Evolutionary conservation across 2,113 vertebrate genomes (phyloP).

Genomic region (Platichthys stellatus): DNA sequence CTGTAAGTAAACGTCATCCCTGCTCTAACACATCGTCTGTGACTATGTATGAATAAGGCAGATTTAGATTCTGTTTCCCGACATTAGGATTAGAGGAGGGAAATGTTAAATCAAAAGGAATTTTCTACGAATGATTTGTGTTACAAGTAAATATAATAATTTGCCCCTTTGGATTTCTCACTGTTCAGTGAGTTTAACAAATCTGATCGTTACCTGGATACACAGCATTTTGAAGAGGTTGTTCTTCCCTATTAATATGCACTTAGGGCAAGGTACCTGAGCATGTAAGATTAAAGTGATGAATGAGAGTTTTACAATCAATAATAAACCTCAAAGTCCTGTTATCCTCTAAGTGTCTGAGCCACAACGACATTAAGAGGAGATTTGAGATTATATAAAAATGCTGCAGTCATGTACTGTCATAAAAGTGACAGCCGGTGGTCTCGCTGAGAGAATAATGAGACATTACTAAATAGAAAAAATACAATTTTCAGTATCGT

Average conservation of each 20-base stretch:
- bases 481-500: constrained; percentile 11
- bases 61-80: no score
- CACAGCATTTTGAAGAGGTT: neutral
- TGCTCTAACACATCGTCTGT: neutral
- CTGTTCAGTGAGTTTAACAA: neutral
- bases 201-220: neutral
- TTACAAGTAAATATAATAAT: neutral
- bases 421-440: constrained; percentile 5
- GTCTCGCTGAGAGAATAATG: constrained; percentile 19
- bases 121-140: no score
- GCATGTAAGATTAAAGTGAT: constrained; percentile 35
- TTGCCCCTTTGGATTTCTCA: neutral
- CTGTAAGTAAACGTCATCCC: constrained; percentile 83
- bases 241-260: neutral
- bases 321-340: constrained; percentile 19
- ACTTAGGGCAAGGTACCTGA: neutral
- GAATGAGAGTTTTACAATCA: constrained; percentile 36
- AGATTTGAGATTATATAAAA: constrained; percentile 14
- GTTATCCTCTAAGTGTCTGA: constrained; percentile 1
- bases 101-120: no score
- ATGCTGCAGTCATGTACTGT: neutral
- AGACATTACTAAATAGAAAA: constrained; percentile 3
- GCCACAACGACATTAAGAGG: constrained; percentile 4
- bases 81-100: neutral
- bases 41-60: no score